These are phyloP conservation scores for Nomia melanderi DNA, from an alignment of 1,140 invertebrate genomes.

Conservation along the genomic window DNA sequence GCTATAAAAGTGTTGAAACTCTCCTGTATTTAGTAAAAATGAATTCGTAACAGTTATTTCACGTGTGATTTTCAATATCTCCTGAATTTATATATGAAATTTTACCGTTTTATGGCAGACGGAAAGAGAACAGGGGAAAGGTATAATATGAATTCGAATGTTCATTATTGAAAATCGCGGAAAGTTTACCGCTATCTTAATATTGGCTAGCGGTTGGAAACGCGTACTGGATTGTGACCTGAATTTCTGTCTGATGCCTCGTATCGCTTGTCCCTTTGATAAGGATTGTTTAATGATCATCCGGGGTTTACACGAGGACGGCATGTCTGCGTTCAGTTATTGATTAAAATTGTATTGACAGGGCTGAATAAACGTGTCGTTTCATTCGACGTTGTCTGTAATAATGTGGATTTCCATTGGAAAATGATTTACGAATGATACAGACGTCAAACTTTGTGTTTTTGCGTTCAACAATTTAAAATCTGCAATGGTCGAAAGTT, in stretches of 20 bases:
- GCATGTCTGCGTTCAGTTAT: background rate
- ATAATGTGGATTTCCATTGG: background rate
- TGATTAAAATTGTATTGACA: conserved; percentile 23
- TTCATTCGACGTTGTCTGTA: conserved; percentile 12
- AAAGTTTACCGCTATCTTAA: background rate
- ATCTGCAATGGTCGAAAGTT: too few relatives aligned
- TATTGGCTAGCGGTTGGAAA: background rate
- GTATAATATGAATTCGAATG: background rate
- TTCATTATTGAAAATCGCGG: background rate
- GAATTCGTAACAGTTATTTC: too few relatives aligned
- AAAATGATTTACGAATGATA: background rate
- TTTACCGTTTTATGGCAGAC: too few relatives aligned
- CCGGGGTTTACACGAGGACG: background rate
- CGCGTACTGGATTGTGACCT: background rate
- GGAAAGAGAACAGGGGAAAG: too few relatives aligned
- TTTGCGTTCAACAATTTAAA: background rate
- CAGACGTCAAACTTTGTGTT: background rate
- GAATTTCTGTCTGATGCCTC: background rate
- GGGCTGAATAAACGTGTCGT: conserved; percentile 5
- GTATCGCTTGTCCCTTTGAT: background rate
- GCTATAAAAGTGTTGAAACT: too few relatives aligned
- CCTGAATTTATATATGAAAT: too few relatives aligned
- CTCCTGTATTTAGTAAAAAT: too few relatives aligned
- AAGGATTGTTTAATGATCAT: conserved; percentile 14
- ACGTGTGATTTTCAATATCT: too few relatives aligned